These are phyloP conservation scores for Melanostoma scalare DNA, from an alignment of 2,888 invertebrate species.

Conservation along the genomic window DNA sequence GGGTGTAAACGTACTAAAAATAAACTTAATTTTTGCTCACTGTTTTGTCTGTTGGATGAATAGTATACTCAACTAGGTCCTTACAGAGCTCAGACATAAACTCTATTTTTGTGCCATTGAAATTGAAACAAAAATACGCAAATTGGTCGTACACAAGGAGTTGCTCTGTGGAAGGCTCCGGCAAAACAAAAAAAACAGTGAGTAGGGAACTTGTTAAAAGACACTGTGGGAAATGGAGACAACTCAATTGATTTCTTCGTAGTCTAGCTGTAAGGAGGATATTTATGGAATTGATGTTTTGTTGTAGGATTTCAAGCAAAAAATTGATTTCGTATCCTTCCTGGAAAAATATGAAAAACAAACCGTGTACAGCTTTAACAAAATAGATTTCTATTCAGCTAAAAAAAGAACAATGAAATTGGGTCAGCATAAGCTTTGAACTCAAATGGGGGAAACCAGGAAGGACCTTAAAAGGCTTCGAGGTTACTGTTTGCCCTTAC, in stretches of 20 bases:
- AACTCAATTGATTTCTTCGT: constrained; percentile 35
- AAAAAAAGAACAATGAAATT: too few relatives aligned
- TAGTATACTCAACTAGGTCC: constrained; percentile 27
- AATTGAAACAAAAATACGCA: background rate
- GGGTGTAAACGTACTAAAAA: constrained; percentile 28
- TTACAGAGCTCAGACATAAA: constrained; percentile 11
- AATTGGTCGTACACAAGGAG: background rate
- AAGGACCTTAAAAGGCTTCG: too few relatives aligned
- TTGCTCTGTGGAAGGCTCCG: background rate
- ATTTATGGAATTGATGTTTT: too few relatives aligned
- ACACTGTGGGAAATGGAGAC: constrained; percentile 13
- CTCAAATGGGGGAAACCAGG: too few relatives aligned
- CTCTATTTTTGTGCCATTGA: constrained; percentile 24
- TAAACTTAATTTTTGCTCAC: constrained; percentile 31
- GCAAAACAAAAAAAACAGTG: background rate
- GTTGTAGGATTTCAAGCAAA: too few relatives aligned
- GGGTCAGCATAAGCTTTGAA: too few relatives aligned
- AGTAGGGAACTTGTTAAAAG: background rate
- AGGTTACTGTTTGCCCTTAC: too few relatives aligned
- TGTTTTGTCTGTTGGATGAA: constrained; percentile 24
- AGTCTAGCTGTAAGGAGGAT: background rate
- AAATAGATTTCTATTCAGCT: too few relatives aligned
- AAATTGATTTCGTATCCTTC: too few relatives aligned
- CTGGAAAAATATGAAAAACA: too few relatives aligned
- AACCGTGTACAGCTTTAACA: too few relatives aligned